phyloP scores from a whole-genome alignment of 2,888 invertebrate genomes.

The Drosophila mercatorum region DNA sequence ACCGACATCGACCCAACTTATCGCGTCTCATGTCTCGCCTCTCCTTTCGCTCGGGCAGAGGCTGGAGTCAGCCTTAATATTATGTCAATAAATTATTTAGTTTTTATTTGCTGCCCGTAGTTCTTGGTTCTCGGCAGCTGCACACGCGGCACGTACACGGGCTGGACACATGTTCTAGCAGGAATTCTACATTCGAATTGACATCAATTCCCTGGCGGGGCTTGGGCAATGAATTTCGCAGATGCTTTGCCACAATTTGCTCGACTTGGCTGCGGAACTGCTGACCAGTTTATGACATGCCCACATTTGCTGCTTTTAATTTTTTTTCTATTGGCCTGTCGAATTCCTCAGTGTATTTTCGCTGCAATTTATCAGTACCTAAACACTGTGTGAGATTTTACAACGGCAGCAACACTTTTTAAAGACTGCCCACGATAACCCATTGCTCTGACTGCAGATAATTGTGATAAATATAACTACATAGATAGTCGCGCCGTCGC shows the following conservation, averaged over 20 bases:
- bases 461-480: slow-evolving; percentile 18
- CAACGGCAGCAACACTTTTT: neutral
- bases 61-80: slow-evolving; percentile 51
- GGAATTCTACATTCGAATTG: slow-evolving; percentile 80
- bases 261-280: slow-evolving; percentile 20
- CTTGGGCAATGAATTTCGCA: slow-evolving; percentile 51
- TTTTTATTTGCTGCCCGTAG: slow-evolving; percentile 45
- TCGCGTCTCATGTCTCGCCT: slow-evolving; percentile 1
- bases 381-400: slow-evolving; percentile 9
- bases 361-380: slow-evolving; percentile 28
- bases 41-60: neutral
- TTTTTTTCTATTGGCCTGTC: slow-evolving; percentile 25
- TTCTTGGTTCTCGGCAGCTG: slow-evolving; percentile 12
- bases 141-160: slow-evolving; percentile 64
- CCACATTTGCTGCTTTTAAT: slow-evolving; percentile 49
- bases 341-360: slow-evolving; percentile 35
- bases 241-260: slow-evolving; percentile 68
- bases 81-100: slow-evolving; percentile 78
- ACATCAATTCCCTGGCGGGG: slow-evolving; percentile 76
- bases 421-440: slow-evolving; percentile 1
- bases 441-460: slow-evolving; percentile 17
- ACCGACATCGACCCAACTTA: slow-evolving; percentile 28
- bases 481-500: slow-evolving; percentile 21
- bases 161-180: slow-evolving; percentile 82
- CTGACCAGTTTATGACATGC: slow-evolving; percentile 40